Percentiles rank a stretch among this genome's conserved stretches.
Evolutionary conservation across 1,140 invertebrate genomes (phyloP).

Genomic region (Diorhabda sublineata): DNA sequence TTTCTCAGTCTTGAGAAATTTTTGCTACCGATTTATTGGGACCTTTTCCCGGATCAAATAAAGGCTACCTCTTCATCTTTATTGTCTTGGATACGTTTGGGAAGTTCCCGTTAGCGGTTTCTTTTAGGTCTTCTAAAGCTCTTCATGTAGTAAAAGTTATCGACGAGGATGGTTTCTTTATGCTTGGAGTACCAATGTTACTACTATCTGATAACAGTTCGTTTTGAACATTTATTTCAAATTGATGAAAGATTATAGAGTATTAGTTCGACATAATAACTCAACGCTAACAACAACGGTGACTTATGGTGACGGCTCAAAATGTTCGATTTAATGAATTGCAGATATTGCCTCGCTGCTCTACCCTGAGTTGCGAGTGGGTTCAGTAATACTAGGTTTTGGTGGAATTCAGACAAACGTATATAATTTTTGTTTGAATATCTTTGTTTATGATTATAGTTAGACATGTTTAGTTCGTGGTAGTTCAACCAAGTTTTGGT

Average conservation of each 20-base stretch:
- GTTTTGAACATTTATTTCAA: not conserved
- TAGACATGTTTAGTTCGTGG: too few species aligned
- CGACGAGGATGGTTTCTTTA: not conserved
- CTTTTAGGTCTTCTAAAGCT: constrained; percentile 9
- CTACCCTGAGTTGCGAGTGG: too few species aligned
- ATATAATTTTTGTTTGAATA: too few species aligned
- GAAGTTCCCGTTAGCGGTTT: constrained; percentile 1
- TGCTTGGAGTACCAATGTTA: not conserved
- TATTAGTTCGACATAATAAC: too few species aligned
- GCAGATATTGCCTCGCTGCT: too few species aligned
- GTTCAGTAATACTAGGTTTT: too few species aligned
- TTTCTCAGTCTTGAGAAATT: not conserved
- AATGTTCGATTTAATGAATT: not conserved
- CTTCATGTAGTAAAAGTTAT: not conserved
- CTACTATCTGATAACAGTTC: not conserved
- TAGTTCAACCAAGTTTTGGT: too few species aligned
- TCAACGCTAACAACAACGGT: too few species aligned
- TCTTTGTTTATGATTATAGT: too few species aligned
- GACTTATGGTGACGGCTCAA: too few species aligned
- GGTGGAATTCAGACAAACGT: too few species aligned
- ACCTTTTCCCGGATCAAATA: not conserved
- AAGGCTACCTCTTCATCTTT: not conserved
- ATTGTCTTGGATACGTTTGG: constrained; percentile 6
- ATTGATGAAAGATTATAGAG: too few species aligned
- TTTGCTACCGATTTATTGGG: not conserved